Conservation (phyloP, 1,140 invertebrate species). For the Ostrea denselamellosa region DNA sequence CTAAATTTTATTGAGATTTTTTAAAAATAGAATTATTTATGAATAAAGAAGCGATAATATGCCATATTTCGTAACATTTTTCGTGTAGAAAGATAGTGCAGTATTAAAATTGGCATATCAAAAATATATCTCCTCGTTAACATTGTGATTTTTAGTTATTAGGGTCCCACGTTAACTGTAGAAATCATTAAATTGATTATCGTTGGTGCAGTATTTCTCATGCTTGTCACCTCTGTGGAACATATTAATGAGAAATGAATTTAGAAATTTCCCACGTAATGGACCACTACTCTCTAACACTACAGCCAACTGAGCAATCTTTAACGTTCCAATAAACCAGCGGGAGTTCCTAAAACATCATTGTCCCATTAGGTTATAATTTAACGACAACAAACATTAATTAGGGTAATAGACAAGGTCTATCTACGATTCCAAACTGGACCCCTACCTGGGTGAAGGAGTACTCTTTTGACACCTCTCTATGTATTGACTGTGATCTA, state of each 20-base stretch:
- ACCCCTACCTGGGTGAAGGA: neutral
- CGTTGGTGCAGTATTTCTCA: neutral
- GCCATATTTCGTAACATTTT: too few species aligned
- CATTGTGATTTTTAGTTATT: neutral
- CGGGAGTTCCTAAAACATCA: neutral
- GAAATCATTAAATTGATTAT: neutral
- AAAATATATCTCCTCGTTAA: too few species aligned
- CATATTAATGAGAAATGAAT: neutral
- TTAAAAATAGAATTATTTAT: too few species aligned
- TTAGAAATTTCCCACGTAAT: neutral
- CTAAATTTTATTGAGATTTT: too few species aligned
- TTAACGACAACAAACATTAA: neutral
- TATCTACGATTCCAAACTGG: neutral
- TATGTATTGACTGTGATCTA: neutral
- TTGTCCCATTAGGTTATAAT: slow-evolving; percentile 20
- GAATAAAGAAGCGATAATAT: too few species aligned
- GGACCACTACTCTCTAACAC: neutral
- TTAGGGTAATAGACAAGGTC: neutral
- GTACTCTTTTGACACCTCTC: slow-evolving; percentile 24
- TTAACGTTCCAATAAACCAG: neutral
- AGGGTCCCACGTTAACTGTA: neutral
- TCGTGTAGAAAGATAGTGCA: too few species aligned
- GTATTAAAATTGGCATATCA: too few species aligned
- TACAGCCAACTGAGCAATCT: neutral
- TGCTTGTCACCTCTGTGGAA: neutral